These are phyloP conservation scores for Pseudolaguvia tuberculata DNA, from an alignment of 2,113 vertebrate genomes.

Conservation along the genomic window DNA sequence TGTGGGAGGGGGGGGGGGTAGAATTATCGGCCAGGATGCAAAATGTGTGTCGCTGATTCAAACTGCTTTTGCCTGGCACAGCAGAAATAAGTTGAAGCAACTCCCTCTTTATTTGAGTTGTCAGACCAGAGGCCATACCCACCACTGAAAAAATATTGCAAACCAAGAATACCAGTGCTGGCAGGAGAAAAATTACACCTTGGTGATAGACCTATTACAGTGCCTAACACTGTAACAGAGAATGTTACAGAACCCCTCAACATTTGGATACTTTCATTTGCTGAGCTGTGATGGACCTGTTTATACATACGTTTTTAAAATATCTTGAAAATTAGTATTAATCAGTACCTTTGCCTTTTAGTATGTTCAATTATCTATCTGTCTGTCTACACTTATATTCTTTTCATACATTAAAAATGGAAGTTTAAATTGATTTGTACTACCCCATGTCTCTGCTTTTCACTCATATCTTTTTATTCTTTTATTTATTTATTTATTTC, in stretches of 20 bases:
- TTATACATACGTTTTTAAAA: too few relatives aligned
- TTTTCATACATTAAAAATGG: too few relatives aligned
- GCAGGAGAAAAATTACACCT: conserved; percentile 17
- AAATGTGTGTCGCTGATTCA: conserved; percentile 34
- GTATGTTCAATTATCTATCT: too few relatives aligned
- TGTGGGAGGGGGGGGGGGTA: too few relatives aligned
- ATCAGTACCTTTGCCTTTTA: too few relatives aligned
- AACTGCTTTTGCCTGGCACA: conserved; percentile 31
- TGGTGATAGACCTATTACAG: neutral
- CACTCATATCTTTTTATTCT: too few relatives aligned
- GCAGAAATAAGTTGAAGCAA: conserved; percentile 37
- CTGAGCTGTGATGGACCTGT: neutral
- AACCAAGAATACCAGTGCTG: conserved; percentile 23
- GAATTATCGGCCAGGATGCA: conserved; percentile 20
- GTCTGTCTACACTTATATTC: too few relatives aligned
- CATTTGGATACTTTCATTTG: conserved; percentile 19
- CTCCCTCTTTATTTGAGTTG: conserved; percentile 39
- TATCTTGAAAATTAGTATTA: too few relatives aligned
- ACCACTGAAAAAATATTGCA: conserved; percentile 32
- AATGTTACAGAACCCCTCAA: conserved; percentile 18
- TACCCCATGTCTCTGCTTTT: too few relatives aligned
- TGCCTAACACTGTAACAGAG: neutral
- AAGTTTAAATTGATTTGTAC: too few relatives aligned
- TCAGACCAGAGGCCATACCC: conserved; percentile 25
- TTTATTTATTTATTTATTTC: too few relatives aligned